Base-by-base conservation (phyloP, 2,113 vertebrate genomes). In the Natator depressus region DNA sequence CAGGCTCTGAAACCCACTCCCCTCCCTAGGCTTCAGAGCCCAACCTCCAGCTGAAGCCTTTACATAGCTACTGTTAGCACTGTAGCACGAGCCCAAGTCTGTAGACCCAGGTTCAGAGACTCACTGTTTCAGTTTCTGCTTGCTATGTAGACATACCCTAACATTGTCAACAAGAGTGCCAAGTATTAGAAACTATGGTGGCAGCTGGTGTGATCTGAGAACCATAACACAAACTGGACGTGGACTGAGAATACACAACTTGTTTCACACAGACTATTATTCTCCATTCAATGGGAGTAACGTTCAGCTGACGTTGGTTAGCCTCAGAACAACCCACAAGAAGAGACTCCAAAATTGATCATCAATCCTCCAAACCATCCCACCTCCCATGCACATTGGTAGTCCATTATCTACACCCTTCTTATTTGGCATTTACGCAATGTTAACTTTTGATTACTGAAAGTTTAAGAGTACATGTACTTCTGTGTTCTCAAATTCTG, bases 171-270 rank as follows among this genome's bases (percentile, higher is more conserved):
- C 49, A 80, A 46, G 10, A 85, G 65, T 85, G 29, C 46, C 72
- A 5, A n/a, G 72, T 13, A 27, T 46, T 5, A 42, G 55, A 89
- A 65, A n/a, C 35, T 13, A 10, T 1, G 4, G 38, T 13, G 80
- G 65, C 0, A 75, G 76, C 57, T 46, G 72, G 55, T 50, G 80
- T 76, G 25, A 72, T 38, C n/a, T 38, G n/a, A 72, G 50, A 51
- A 89, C 69, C 69, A 49, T 47, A 65, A n/a, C 82, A 57, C 42
- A 55, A 83, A 82, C 85, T 85, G 54, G 72, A 80, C 57, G 49
- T 62, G 59, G 13, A 83, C 1, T 11, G 80, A 87, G 80, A 92
- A 83, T 0, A 84, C 75, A n/a, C 62, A 91, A 9, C 2, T 76
- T 69, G 24, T 2, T 31, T 47, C 25, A 78, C 5, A 76, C 1